These are phyloP conservation scores for Crematogaster levior DNA, from an alignment of 2,888 invertebrate genomes.

Conservation along the genomic window DNA sequence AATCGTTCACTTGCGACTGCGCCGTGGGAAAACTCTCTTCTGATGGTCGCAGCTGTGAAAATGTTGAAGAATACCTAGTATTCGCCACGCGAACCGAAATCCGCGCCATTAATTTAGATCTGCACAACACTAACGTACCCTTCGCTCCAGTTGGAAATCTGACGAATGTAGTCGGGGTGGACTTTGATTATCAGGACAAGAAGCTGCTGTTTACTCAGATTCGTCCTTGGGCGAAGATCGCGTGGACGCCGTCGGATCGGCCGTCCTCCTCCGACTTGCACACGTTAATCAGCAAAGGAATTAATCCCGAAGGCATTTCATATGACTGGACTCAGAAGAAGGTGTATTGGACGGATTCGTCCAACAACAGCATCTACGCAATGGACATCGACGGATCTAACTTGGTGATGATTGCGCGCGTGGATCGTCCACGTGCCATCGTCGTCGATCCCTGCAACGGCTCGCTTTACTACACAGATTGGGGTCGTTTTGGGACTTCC, in stretches of 20 bases:
- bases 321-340: constrained; percentile 99
- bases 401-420: constrained; percentile 96
- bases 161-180: constrained; percentile 97
- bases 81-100: constrained; percentile 98
- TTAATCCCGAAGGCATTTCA: constrained; percentile 97
- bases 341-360: constrained; percentile 99
- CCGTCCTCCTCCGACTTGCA: constrained; percentile 89
- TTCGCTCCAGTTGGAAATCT: constrained; percentile 94
- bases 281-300: constrained; percentile 91
- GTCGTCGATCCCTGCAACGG: constrained; percentile 99
- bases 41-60: constrained; percentile 91
- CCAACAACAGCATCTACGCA: constrained; percentile 97
- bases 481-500: constrained; percentile 96
- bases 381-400: constrained; percentile 96
- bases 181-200: constrained; percentile 96
- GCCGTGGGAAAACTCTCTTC: constrained; percentile 93
- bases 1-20: constrained; percentile 94
- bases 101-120: constrained; percentile 95
- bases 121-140: constrained; percentile 92
- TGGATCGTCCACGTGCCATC: constrained; percentile 97
- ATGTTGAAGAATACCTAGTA: constrained; percentile 95
- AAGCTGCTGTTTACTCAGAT: constrained; percentile 97
- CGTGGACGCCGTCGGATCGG: constrained; percentile 91
- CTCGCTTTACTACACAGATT: constrained; percentile 97
- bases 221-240: constrained; percentile 95